Base-by-base conservation (phyloP, 2,888 invertebrate genomes). In the Spodoptera littoralis region DNA sequence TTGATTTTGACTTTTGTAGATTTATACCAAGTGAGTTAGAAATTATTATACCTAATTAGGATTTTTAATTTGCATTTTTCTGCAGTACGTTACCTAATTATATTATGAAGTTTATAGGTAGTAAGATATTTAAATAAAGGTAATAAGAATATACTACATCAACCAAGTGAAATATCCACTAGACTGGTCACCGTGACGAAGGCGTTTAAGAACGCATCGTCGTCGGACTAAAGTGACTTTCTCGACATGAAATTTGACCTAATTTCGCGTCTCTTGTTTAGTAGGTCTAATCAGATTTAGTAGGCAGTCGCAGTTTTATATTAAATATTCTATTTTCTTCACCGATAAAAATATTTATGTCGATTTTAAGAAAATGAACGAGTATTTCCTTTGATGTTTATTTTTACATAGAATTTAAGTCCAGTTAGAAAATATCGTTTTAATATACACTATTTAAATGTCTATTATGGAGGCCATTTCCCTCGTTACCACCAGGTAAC, bases 201-300 rank as follows among this genome's bases (percentile, higher is more conserved):
- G 52, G 52, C 64, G 58, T 65, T 60, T 65, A 60, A 51, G 43
- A 47, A 67, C 55, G 43, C 55, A 53, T 69, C 58, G 57, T 69
- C 58, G 57, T 53, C 36, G 45, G 64, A 69, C 53, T 55, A 71
- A 73, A 80, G 73, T 73, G 79, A 75, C 73, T 79, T 66, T 74
- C 73, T 72, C 61, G 67, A 66, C 76, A 80, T 78, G 65, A 72
- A 79, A 75, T 73, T 76, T 79, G 81, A 84, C 84, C 85, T 73
- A 82, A 82, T 83, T 85, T 74, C 54, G 47, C 56, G 57, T 66
- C 69, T 60, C 71, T 71, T 68, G 69, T 77, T 80, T 74, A 75
- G 61, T 43, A 62, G 58, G 60, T 69, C 60, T 66, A 46, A 78
- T 65, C 71, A 42, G 49, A 44, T 54, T 18, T 8, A 62, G 57